phyloP scores from a whole-genome alignment of 2,888 invertebrate species.

The Ochlodes sylvanus region DNA sequence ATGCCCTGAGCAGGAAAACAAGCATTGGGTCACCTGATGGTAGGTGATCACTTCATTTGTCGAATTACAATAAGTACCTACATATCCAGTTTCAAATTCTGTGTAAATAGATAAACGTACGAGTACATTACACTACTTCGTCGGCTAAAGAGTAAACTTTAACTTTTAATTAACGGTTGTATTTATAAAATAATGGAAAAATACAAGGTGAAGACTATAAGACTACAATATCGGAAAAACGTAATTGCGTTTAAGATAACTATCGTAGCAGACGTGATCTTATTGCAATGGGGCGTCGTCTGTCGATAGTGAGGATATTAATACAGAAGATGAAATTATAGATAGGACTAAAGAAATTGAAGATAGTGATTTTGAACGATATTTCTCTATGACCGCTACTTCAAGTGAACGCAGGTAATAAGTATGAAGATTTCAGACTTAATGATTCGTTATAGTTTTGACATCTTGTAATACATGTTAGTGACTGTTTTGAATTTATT shows the following conservation, averaged over 20 bases:
- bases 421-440: too few species aligned
- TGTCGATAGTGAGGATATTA: constrained; percentile 34
- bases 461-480: too few species aligned
- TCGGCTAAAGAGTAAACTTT: neutral
- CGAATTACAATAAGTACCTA: too few species aligned
- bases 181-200: constrained; percentile 26
- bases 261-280: constrained; percentile 31
- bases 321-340: constrained; percentile 30
- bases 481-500: too few species aligned
- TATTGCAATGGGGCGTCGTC: constrained; percentile 22
- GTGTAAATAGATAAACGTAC: too few species aligned
- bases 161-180: neutral
- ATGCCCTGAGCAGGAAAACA: too few species aligned
- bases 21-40: too few species aligned
- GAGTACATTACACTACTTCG: too few species aligned
- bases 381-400: neutral
- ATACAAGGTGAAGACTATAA: constrained; percentile 24
- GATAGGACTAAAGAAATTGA: constrained; percentile 11
- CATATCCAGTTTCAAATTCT: too few species aligned
- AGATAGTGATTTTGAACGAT: neutral
- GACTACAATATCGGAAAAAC: constrained; percentile 34
- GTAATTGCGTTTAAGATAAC: constrained; percentile 36
- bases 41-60: too few species aligned
- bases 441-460: too few species aligned
- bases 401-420: neutral